Conservation (phyloP, 1,140 invertebrate species). For the Microplitis demolitor region DNA sequence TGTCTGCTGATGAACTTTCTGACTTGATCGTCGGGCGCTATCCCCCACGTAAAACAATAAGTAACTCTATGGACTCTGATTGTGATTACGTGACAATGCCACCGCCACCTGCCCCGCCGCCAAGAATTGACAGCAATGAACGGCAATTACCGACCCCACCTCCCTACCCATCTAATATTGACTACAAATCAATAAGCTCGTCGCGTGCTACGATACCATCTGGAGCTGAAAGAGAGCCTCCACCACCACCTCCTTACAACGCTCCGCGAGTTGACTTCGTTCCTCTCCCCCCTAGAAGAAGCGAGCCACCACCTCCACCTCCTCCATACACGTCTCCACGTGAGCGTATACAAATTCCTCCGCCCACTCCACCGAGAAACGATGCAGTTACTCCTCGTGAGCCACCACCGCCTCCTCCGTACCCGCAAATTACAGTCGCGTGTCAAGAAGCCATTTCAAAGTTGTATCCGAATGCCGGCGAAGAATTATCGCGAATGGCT, state of each 20-base stretch:
- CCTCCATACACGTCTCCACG: conserved; percentile 48
- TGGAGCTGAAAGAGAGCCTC: conserved; percentile 38
- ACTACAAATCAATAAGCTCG: conserved; percentile 43
- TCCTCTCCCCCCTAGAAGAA: conserved; percentile 46
- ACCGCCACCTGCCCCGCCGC: conserved; percentile 70
- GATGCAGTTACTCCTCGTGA: conserved; percentile 55
- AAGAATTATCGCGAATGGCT: conserved; percentile 18
- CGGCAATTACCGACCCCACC: conserved; percentile 53
- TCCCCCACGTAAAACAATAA: conserved; percentile 79
- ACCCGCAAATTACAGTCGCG: conserved; percentile 60
- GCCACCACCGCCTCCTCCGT: conserved; percentile 62
- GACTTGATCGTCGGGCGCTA: conserved; percentile 82
- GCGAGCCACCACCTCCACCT: conserved; percentile 49
- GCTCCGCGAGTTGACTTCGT: conserved; percentile 46
- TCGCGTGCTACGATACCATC: conserved; percentile 36
- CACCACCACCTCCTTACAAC: conserved; percentile 51
- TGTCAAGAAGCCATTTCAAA: conserved; percentile 38
- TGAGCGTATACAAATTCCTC: conserved; percentile 55
- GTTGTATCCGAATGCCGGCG: conserved; percentile 28
- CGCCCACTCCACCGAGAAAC: conserved; percentile 56
- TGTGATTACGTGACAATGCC: conserved; percentile 87
- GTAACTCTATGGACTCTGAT: conserved; percentile 82
- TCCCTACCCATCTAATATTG: conserved; percentile 46
- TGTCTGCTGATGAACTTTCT: conserved; percentile 80
- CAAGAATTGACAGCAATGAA: conserved; percentile 67